These are phyloP conservation scores for Eolophus roseicapilla DNA, from an alignment of 2,113 vertebrate species.

Conservation along the genomic window DNA sequence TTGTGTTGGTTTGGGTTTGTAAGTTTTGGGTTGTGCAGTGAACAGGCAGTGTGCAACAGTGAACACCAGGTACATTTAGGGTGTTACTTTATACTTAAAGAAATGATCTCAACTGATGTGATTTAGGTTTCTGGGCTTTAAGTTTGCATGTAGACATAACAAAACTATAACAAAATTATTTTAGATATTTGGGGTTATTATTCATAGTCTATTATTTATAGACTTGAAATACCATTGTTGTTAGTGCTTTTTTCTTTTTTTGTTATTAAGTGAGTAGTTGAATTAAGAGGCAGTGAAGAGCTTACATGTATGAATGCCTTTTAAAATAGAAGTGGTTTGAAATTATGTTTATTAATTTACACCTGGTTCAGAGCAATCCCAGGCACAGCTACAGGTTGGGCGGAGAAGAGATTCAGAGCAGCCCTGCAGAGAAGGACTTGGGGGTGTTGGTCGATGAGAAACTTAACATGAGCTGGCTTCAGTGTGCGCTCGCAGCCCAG, in stretches of 20 bases:
- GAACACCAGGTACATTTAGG: neutral
- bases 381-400: neutral
- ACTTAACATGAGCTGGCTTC: too few relatives aligned
- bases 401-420: neutral
- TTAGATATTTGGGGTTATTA: neutral
- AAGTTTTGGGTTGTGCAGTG: neutral
- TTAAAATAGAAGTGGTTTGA: slow-evolving; percentile 14
- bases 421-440: neutral
- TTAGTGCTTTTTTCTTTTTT: neutral
- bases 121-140: neutral
- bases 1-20: neutral
- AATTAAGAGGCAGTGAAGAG: neutral
- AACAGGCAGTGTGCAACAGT: neutral
- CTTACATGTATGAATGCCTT: neutral
- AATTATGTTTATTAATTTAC: neutral
- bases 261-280: neutral
- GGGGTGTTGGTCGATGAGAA: neutral
- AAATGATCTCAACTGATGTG: neutral
- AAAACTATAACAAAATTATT: neutral
- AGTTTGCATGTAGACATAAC: neutral
- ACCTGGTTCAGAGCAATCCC: neutral
- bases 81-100: neutral
- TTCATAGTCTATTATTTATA: neutral
- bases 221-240: neutral
- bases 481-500: too few relatives aligned